Base-by-base conservation (phyloP, 53 echinoderm and acorn worm species). In the Crossaster papposus region DNA sequence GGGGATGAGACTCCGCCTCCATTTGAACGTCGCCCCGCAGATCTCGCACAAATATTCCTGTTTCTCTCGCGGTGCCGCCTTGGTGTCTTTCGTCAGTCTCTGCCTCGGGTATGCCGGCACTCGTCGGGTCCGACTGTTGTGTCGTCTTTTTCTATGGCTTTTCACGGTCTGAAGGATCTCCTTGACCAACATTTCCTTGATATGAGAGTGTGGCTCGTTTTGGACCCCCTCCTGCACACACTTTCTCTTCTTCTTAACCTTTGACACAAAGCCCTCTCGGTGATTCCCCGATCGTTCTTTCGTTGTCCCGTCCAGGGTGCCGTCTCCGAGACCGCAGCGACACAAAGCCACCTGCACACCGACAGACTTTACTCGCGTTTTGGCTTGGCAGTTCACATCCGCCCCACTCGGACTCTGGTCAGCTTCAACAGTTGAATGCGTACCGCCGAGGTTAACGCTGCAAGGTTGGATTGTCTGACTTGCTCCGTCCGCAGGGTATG, bases 11-110 rank as follows among this genome's bases (percentile, higher is more conserved):
- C 85, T 85, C 24, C 85, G 85, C 52, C 54, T 85, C 73, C 85
- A 85, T 34, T 85, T 85, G 72, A 85, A 85, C 12, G 85, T 85
- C 30, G 73, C 73, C 22, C 85, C 85, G 33, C 85, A 85, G 32
- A 85, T 85, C 32, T 85, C 85, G 14, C 85, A 85, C 31, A 85
- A 54, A 58, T 85, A 85, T 35, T 85, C 85, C 32, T 85, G 85
- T 33, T 85, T 85, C 73, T 54, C 72, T 18, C 85, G 44, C 51
- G 85, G 72, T 20, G 85, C 85, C 31, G 85, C 72, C 58, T 85
- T 85, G 6, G 85, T 85, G 32, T 85, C 73, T 24, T 53, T 22
- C 51, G 85, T 30, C 13, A 73, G 51, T 32, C 85, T 51, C 24
- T 85, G 72, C 31, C 64, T 51, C 12, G 85, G 72, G 33, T 85